Percentiles rank a stretch among this genome's conserved stretches.
These are phyloP conservation scores for Pantherophis guttatus DNA, from an alignment of 2,113 vertebrate species.

Conservation along the genomic window DNA sequence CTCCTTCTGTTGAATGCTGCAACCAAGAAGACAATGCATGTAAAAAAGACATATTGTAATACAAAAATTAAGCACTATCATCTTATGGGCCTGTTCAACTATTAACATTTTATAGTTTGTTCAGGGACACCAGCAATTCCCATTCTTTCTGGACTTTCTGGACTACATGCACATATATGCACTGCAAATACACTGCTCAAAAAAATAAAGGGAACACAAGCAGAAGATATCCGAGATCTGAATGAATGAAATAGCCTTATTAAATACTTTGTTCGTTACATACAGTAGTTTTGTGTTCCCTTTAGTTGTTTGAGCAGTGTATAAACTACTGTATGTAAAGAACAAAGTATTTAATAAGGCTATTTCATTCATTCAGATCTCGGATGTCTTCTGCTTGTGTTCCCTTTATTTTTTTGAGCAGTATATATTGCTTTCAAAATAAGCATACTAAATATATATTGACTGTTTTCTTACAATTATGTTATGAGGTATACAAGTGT, in stretches of 20 bases:
- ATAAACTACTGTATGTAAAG: no score
- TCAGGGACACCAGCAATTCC: background rate
- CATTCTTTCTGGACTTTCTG: background rate
- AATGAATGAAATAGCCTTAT: no score
- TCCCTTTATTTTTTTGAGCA: no score
- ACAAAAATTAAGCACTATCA: background rate
- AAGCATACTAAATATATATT: background rate
- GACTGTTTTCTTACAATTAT: background rate
- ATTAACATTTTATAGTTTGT: background rate
- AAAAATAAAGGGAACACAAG: no score
- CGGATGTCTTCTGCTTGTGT: no score
- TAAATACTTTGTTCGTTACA: no score
- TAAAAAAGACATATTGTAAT: background rate
- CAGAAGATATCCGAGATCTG: no score
- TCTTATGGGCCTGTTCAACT: background rate
- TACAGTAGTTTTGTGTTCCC: no score
- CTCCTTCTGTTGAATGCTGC: slow-evolving; percentile 83
- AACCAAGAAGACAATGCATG: slow-evolving; percentile 46
- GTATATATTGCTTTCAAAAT: background rate
- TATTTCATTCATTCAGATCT: no score
- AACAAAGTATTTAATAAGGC: no score
- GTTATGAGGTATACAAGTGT: background rate
- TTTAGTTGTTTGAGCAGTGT: no score
- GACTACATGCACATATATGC: background rate
- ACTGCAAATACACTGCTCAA: background rate